Percentiles rank a stretch among this genome's conserved stretches.
Conservation (phyloP, 1,140 invertebrate genomes). For the Trichomalopsis sarcophagae region DNA sequence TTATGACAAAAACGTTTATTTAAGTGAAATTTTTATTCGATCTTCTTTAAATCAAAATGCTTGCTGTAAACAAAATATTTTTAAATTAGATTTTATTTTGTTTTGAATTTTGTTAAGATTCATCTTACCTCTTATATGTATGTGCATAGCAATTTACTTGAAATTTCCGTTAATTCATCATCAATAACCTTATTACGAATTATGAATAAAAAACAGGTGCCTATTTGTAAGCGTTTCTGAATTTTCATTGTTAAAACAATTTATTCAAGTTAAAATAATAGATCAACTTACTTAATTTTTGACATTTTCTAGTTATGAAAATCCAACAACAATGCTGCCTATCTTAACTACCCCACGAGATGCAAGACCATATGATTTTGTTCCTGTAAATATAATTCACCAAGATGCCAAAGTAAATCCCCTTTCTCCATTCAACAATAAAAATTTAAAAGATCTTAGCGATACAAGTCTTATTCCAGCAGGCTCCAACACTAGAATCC, state of each 20-base stretch:
- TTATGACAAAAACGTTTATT: background rate
- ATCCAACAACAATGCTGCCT: slow-evolving; percentile 71
- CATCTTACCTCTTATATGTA: too few relatives aligned
- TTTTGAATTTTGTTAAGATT: too few relatives aligned
- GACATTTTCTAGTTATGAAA: slow-evolving; percentile 63
- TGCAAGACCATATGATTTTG: slow-evolving; percentile 67
- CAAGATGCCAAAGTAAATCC: slow-evolving; percentile 66
- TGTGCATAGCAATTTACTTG: too few relatives aligned
- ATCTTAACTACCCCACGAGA: slow-evolving; percentile 69
- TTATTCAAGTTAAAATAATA: background rate
- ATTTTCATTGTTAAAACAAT: background rate
- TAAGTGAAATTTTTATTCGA: too few relatives aligned
- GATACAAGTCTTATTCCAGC: slow-evolving; percentile 71
- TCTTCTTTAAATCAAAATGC: too few relatives aligned
- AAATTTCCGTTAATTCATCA: too few relatives aligned
- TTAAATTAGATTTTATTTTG: too few relatives aligned
- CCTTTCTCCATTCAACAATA: slow-evolving; percentile 59
- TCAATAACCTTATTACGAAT: too few relatives aligned
- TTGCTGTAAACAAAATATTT: too few relatives aligned
- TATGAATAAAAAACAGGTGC: background rate
- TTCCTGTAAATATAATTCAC: slow-evolving; percentile 71
- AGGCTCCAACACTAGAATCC: slow-evolving; percentile 70
- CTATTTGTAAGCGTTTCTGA: background rate
- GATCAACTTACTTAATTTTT: background rate
- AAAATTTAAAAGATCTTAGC: slow-evolving; percentile 68